phyloP scores from a whole-genome alignment of 1,140 invertebrate species.

The Carposina sasakii region DNA sequence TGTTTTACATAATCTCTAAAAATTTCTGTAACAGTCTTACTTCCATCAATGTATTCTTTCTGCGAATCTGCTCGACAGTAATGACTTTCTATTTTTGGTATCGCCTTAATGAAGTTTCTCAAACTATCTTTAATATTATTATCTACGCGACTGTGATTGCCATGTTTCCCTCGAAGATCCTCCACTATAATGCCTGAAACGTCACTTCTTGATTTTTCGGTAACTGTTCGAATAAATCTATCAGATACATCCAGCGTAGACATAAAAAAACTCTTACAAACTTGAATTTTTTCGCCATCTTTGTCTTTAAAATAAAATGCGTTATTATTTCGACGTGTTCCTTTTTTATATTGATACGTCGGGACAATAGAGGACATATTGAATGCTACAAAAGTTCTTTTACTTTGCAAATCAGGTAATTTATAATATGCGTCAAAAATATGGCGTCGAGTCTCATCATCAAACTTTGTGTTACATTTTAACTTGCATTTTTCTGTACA shows the following conservation, averaged over 20 bases:
- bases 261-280: conserved; percentile 29
- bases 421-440: too few relatives aligned
- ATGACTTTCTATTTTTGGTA: conserved; percentile 42
- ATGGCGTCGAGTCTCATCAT: too few relatives aligned
- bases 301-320: too few relatives aligned
- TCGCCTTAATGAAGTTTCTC: conserved; percentile 32
- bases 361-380: too few relatives aligned
- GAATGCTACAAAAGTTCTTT: too few relatives aligned
- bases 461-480: too few relatives aligned
- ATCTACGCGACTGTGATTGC: neutral
- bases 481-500: too few relatives aligned
- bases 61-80: conserved; percentile 32
- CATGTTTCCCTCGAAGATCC: conserved; percentile 11
- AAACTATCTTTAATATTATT: conserved; percentile 5
- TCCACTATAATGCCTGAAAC: conserved; percentile 17
- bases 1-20: conserved; percentile 33
- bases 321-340: too few relatives aligned
- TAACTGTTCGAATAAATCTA: conserved; percentile 26
- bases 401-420: too few relatives aligned
- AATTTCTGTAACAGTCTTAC: conserved; percentile 37
- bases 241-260: conserved; percentile 27
- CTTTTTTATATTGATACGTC: too few relatives aligned
- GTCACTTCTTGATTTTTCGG: conserved; percentile 23
- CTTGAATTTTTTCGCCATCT: conserved; percentile 9
- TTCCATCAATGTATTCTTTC: conserved; percentile 44